A percentile compares a stretch with the other conserved stretches of the same genome.
Conservation (phyloP, 2,888 invertebrate genomes). For the Epinotia nisella region DNA sequence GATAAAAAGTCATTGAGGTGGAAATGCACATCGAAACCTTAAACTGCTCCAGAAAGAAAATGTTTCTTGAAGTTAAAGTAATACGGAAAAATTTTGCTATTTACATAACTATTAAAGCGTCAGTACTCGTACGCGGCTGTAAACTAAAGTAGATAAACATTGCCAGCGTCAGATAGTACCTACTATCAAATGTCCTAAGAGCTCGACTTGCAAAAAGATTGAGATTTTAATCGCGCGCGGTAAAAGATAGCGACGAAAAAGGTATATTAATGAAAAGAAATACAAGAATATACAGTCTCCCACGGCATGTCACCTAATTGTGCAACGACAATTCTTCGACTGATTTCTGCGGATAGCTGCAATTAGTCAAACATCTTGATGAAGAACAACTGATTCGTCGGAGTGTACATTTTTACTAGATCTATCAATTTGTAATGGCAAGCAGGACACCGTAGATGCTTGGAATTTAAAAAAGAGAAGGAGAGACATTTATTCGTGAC, state of each 20-base stretch:
- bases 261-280: neutral
- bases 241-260: slow-evolving; percentile 7
- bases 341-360: neutral
- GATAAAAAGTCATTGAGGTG: neutral
- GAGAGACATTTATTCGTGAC: too few relatives aligned
- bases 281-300: slow-evolving; percentile 24
- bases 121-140: neutral
- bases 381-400: neutral
- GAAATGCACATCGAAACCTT: neutral
- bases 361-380: neutral
- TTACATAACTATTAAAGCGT: neutral
- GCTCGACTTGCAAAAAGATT: neutral
- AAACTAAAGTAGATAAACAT: neutral
- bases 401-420: neutral
- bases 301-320: slow-evolving; percentile 28
- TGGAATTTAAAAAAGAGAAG: too few relatives aligned
- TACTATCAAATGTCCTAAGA: too few relatives aligned
- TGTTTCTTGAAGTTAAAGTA: neutral
- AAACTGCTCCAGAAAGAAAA: neutral
- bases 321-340: slow-evolving; percentile 24
- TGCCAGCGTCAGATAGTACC: too few relatives aligned
- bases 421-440: too few relatives aligned
- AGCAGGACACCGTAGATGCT: neutral
- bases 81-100: neutral
- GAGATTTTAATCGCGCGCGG: neutral